Conservation (phyloP, 2,888 invertebrate genomes). For the Caenorhabditis angaria region DNA sequence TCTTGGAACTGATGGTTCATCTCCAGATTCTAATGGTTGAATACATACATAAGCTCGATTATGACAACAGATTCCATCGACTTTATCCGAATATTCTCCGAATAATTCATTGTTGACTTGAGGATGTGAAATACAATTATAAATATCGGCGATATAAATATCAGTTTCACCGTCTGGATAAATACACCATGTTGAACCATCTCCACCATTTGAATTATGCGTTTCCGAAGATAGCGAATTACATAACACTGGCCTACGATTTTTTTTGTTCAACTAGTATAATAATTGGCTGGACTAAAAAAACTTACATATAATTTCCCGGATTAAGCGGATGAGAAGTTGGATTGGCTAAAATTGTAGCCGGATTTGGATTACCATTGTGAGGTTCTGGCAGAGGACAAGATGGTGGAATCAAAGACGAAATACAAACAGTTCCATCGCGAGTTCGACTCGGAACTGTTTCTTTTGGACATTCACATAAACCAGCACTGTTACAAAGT, state of each 20-base stretch:
- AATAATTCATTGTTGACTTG: slow-evolving; percentile 66
- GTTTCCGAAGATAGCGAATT: slow-evolving; percentile 61
- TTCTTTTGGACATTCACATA: slow-evolving; percentile 67
- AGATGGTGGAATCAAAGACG: slow-evolving; percentile 60
- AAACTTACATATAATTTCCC: slow-evolving; percentile 62
- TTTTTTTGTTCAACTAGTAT: not conserved
- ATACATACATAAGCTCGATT: slow-evolving; percentile 67
- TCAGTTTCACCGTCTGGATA: slow-evolving; percentile 68
- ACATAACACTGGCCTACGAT: slow-evolving; percentile 62
- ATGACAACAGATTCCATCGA: slow-evolving; percentile 70
- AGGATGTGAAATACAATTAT: slow-evolving; percentile 67
- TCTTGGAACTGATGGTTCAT: slow-evolving; percentile 65
- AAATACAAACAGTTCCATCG: slow-evolving; percentile 67
- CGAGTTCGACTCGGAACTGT: slow-evolving; percentile 57
- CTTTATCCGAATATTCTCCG: slow-evolving; percentile 63
- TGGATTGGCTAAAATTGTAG: slow-evolving; percentile 68
- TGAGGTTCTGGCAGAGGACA: slow-evolving; percentile 67
- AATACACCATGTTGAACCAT: slow-evolving; percentile 68
- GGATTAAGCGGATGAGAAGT: slow-evolving; percentile 62
- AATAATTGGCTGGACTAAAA: not conserved
- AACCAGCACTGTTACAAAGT: slow-evolving; percentile 56
- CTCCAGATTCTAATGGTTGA: slow-evolving; percentile 66
- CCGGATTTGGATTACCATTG: slow-evolving; percentile 63
- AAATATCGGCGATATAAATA: slow-evolving; percentile 65
- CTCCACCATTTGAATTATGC: slow-evolving; percentile 60